These are phyloP conservation scores for Hypercompe scribonia DNA, from an alignment of 2,888 invertebrate genomes.

Conservation along the genomic window DNA sequence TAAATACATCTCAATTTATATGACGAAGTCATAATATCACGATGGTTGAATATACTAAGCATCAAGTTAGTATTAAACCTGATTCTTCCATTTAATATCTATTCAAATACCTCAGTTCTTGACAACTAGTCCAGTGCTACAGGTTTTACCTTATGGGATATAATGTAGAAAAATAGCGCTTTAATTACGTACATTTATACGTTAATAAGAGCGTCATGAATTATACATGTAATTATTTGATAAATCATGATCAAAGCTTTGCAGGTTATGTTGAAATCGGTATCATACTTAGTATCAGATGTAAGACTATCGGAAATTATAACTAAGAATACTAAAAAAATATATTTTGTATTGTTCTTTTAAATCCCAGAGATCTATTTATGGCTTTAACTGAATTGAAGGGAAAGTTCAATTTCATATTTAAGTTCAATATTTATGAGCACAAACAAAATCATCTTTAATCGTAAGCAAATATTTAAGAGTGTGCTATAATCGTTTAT, in stretches of 20 bases:
- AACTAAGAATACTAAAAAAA: not conserved
- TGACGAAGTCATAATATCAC: not conserved
- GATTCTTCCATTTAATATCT: slow-evolving; percentile 43
- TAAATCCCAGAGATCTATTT: not conserved
- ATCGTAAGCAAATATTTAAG: slow-evolving; percentile 6
- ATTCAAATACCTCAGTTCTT: slow-evolving; percentile 52
- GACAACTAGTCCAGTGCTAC: slow-evolving; percentile 37
- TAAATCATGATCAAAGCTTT: slow-evolving; percentile 23
- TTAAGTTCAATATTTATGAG: slow-evolving; percentile 1
- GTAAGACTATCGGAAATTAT: not conserved
- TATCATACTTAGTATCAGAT: not conserved
- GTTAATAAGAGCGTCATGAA: slow-evolving; percentile 59
- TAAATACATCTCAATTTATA: not conserved
- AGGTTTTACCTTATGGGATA: slow-evolving; percentile 49
- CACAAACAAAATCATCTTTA: slow-evolving; percentile 2
- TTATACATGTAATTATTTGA: slow-evolving; percentile 69
- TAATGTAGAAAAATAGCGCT: slow-evolving; percentile 47
- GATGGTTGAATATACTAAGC: slow-evolving; percentile 23
- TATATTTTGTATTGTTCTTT: not conserved
- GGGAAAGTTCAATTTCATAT: not conserved
- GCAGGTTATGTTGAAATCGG: not conserved
- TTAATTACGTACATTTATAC: slow-evolving; percentile 48
- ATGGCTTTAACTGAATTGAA: not conserved
- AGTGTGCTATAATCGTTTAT: slow-evolving; percentile 35
- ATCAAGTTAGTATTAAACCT: slow-evolving; percentile 22